Conservation (phyloP, 2,113 vertebrate genomes). For the Connochaetes taurinus region DNA sequence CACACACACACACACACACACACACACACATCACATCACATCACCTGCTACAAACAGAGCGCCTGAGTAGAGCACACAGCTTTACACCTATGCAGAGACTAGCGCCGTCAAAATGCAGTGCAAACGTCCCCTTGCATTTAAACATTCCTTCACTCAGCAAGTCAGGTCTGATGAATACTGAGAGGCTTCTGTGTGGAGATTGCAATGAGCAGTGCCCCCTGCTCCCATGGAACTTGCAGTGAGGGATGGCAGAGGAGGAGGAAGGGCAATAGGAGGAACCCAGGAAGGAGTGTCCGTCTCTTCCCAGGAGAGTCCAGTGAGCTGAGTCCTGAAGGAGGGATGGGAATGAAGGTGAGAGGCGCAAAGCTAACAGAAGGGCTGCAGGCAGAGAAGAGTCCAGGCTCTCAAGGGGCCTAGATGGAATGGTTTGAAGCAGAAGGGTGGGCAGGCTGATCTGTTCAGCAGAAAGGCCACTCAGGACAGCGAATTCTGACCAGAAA, state of each 20-base stretch:
- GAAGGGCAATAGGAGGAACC: background rate
- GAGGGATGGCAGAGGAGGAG: background rate
- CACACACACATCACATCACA: background rate
- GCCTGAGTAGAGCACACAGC: background rate
- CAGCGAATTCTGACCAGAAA: too few relatives aligned
- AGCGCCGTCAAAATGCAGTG: fast-evolving
- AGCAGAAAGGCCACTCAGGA: background rate
- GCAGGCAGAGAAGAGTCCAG: background rate
- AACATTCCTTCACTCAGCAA: background rate
- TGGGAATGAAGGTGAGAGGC: background rate
- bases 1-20: too few relatives aligned
- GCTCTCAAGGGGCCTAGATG: background rate
- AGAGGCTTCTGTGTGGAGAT: background rate
- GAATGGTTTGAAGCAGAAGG: background rate
- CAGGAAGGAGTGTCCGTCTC: fast-evolving
- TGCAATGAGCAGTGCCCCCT: background rate
- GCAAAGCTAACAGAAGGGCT: background rate
- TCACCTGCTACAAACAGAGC: background rate
- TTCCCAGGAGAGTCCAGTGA: background rate
- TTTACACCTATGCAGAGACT: background rate
- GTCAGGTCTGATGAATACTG: background rate
- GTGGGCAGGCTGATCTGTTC: background rate
- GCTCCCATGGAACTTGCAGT: background rate
- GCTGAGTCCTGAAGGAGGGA: background rate
- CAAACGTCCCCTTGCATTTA: background rate